A percentile compares a stretch with the other conserved stretches of the same genome.
Conservation (phyloP, 1,140 invertebrate species). For the Zaprionus vittiger region DNA sequence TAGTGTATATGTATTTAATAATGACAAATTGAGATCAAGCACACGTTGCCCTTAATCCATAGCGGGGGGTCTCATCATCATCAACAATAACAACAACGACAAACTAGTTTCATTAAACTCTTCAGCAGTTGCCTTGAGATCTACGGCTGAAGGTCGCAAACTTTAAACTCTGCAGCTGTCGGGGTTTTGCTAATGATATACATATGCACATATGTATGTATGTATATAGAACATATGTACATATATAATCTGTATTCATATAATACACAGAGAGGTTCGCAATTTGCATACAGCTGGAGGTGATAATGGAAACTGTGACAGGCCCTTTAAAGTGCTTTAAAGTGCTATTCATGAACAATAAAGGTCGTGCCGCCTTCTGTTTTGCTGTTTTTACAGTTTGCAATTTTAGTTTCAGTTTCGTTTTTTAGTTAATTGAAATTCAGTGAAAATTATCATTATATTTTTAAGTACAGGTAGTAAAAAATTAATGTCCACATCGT, state of each 20-base stretch:
- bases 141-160: neutral
- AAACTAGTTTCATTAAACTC: constrained; percentile 1
- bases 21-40: too few species aligned
- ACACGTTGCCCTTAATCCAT: neutral
- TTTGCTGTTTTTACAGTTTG: neutral
- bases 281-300: neutral
- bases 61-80: neutral
- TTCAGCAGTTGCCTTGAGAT: neutral
- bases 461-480: neutral
- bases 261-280: neutral
- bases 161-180: neutral
- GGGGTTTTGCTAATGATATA: neutral
- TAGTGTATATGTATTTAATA: neutral
- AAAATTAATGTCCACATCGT: neutral
- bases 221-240: constrained; percentile 1
- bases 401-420: neutral
- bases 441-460: neutral
- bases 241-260: constrained; percentile 2
- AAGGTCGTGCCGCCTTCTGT: neutral
- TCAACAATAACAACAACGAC: neutral
- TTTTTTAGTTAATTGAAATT: neutral
- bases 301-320: neutral
- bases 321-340: neutral
- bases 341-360: constrained; percentile 1
- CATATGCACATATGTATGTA: neutral